Percentiles rank a stretch among this genome's conserved stretches.
Conservation (phyloP, 53 echinoderm and acorn worm genomes). For the Crossaster papposus region DNA sequence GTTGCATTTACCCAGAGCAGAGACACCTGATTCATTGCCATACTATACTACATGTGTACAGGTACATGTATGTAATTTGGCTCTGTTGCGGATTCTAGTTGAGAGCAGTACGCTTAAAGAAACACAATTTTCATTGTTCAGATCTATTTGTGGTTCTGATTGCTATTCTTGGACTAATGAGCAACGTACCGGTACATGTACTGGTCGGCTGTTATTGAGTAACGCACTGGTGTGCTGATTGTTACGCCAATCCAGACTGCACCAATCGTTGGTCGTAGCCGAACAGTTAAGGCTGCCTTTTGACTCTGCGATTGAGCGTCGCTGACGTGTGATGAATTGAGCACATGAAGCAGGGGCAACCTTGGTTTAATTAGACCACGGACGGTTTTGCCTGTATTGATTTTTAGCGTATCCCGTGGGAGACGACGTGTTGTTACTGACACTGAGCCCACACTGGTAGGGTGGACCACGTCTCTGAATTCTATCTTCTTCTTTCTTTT, state of each 20-base stretch:
- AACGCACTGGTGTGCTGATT: not conserved
- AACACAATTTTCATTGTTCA: too few species aligned
- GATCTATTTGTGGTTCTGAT: too few species aligned
- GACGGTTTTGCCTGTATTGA: conserved; percentile 12
- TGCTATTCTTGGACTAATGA: not conserved
- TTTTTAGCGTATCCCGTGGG: conserved; percentile 10
- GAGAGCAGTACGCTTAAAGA: not conserved
- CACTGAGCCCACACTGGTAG: conserved; percentile 13
- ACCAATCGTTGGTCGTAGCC: not conserved
- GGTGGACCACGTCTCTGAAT: not conserved
- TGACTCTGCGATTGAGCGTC: conserved; percentile 34
- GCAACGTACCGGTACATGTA: not conserved
- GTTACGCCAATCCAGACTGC: not conserved
- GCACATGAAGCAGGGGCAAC: not conserved
- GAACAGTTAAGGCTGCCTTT: conserved; percentile 38
- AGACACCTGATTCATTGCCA: too few species aligned
- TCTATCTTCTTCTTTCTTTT: not conserved
- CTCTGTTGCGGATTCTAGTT: not conserved
- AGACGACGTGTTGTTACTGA: conserved; percentile 9
- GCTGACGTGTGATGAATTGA: not conserved
- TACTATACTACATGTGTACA: too few species aligned
- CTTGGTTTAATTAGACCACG: not conserved
- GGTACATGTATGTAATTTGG: not conserved
- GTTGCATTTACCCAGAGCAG: too few species aligned
- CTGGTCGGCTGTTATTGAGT: too few species aligned